phyloP scores from a whole-genome alignment of 2,113 vertebrate genomes.

The Cynocephalus volans region DNA sequence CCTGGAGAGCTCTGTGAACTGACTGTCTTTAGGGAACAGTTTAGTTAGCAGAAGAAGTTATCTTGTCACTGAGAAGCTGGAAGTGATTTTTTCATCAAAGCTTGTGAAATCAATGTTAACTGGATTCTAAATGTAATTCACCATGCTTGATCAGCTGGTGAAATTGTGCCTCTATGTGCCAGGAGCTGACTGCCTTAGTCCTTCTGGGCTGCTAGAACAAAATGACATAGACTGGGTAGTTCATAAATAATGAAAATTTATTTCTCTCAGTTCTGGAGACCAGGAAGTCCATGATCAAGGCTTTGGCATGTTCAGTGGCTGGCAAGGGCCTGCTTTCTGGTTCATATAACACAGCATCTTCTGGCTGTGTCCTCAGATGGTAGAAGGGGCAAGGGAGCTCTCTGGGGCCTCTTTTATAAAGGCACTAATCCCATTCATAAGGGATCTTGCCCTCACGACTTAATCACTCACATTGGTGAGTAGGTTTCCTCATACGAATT shows the following conservation, averaged over 20 bases:
- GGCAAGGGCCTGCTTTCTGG: not conserved
- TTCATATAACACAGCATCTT: not conserved
- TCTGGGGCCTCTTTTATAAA: not conserved
- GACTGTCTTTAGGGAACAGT: not conserved
- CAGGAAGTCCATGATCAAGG: not conserved
- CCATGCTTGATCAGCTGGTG: not conserved
- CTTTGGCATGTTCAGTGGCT: not conserved
- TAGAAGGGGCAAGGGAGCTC: not conserved
- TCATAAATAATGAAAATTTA: not conserved
- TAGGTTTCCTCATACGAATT: not conserved
- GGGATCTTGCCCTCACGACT: not conserved
- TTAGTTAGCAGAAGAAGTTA: conserved; percentile 51
- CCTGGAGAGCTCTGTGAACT: conserved; percentile 7
- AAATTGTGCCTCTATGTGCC: not conserved
- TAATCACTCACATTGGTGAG: not conserved
- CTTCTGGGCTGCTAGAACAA: not conserved
- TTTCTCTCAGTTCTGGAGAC: not conserved
- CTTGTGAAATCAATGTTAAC: conserved; percentile 33
- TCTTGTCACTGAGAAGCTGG: not conserved
- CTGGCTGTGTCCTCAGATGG: not conserved
- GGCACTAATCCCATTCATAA: not conserved
- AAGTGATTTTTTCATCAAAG: conserved; percentile 46
- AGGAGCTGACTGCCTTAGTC: not conserved
- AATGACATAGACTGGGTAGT: too few species aligned
- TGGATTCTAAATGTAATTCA: conserved; percentile 51